Evolutionary conservation across 2,113 vertebrate species (phyloP).

Genomic region (Phaetusa simplex): DNA sequence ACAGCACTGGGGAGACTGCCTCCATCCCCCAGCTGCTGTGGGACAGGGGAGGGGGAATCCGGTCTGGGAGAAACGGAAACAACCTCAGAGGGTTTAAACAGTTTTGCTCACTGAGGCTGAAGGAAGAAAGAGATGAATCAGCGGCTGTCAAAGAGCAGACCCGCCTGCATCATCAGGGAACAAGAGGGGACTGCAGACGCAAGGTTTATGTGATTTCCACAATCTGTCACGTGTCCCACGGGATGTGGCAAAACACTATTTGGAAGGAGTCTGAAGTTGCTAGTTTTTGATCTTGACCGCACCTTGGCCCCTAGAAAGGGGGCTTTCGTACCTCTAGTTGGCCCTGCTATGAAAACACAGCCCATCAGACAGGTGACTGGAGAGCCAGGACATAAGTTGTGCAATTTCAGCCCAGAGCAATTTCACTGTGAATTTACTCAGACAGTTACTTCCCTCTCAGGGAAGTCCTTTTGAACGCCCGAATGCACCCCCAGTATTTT

Average conservation of each 20-base stretch:
- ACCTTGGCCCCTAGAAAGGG: not conserved
- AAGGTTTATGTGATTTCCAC: not conserved
- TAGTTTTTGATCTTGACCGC: not conserved
- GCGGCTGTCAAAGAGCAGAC: not conserved
- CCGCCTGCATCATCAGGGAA: not conserved
- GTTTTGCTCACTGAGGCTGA: not conserved
- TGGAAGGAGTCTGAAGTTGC: not conserved
- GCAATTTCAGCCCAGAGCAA: not conserved
- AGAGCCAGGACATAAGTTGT: not conserved
- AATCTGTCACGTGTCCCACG: fast-evolving
- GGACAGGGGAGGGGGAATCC: not conserved
- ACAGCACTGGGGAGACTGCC: not conserved
- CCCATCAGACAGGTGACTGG: not conserved
- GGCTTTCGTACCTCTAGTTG: not conserved
- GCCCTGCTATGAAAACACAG: not conserved
- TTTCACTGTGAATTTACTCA: not conserved
- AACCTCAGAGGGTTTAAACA: not conserved
- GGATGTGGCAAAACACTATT: fast-evolving
- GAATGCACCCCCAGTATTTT: not conserved
- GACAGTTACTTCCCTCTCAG: not conserved
- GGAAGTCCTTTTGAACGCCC: not conserved
- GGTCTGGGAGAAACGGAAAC: not conserved
- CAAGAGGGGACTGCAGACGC: not conserved
- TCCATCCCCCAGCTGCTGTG: not conserved
- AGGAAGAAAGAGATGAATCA: not conserved